Evolutionary conservation across 2,797 vertebrate species (phyloP).

Genomic region (Orestias chungarensis): DNA sequence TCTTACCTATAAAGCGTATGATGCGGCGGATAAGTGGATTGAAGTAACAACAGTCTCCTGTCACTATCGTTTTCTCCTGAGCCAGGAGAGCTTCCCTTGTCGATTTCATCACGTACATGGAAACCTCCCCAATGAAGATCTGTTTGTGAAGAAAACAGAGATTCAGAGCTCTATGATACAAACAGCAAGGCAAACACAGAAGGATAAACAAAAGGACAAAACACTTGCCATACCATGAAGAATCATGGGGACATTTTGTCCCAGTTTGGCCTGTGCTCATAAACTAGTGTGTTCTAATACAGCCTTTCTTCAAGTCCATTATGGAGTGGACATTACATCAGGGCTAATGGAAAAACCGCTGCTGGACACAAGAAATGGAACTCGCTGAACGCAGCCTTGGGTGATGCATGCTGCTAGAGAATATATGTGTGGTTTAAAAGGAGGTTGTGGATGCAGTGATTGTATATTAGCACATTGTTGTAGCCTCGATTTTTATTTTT

Average conservation of each 20-base stretch:
- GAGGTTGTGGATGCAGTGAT: constrained; percentile 10
- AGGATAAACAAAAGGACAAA: background rate
- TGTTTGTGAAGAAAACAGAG: constrained; percentile 43
- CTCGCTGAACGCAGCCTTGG: constrained; percentile 36
- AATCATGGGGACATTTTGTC: constrained; percentile 27
- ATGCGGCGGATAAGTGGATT: constrained; percentile 94
- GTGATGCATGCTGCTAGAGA: constrained; percentile 34
- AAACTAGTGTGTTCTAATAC: constrained; percentile 51
- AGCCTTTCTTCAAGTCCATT: constrained; percentile 60
- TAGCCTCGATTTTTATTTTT: constrained; percentile 24
- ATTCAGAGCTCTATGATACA: constrained; percentile 76
- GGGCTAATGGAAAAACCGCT: constrained; percentile 67
- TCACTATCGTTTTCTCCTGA: constrained; percentile 97
- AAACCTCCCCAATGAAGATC: constrained; percentile 97
- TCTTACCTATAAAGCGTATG: constrained; percentile 93
- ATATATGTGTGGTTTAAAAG: constrained; percentile 23
- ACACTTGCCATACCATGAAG: constrained; percentile 21
- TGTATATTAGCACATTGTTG: constrained; percentile 13
- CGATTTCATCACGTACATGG: constrained; percentile 97
- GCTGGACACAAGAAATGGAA: constrained; percentile 64
- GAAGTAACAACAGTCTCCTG: constrained; percentile 97
- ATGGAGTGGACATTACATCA: constrained; percentile 63
- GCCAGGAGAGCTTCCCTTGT: constrained; percentile 90
- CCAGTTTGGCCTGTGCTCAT: constrained; percentile 37
- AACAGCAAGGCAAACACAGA: background rate